Evolutionary conservation across 2,888 invertebrate genomes (phyloP).

Genomic region (Pteria penguin): DNA sequence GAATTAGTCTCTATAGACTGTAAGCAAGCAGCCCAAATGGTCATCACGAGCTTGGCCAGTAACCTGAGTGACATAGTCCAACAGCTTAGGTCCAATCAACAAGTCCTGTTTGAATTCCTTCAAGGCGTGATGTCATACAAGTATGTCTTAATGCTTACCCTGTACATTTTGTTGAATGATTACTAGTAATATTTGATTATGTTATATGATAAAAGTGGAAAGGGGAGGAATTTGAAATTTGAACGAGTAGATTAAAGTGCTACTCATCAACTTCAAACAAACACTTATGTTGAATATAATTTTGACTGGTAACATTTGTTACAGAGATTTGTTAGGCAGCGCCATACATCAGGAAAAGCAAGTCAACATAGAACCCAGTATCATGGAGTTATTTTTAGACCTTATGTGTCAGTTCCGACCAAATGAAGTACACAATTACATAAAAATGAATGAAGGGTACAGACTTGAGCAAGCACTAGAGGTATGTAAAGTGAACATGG

Average conservation of each 20-base stretch:
- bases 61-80: conserved; percentile 68
- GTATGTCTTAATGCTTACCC: conserved; percentile 77
- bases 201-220: no score
- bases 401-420: conserved; percentile 84
- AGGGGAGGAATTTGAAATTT: no score
- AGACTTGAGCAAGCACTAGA: conserved; percentile 84
- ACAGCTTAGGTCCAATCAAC: conserved; percentile 64
- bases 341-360: conserved; percentile 73
- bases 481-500: no score
- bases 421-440: conserved; percentile 82
- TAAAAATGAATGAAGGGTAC: conserved; percentile 83
- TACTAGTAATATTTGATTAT: no score
- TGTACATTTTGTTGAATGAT: no score
- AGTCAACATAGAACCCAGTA: conserved; percentile 75
- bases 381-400: conserved; percentile 84
- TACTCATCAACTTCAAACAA: no score
- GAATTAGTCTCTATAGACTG: conserved; percentile 84
- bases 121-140: conserved; percentile 83
- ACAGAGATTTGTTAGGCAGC: conserved; percentile 71
- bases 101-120: conserved; percentile 83
- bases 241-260: no score
- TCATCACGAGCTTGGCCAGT: conserved; percentile 83
- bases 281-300: no score
- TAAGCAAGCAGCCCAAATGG: conserved; percentile 84
- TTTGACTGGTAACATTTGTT: no score